Conservation (phyloP, 2,888 invertebrate genomes). For the Perizoma affinitatum region DNA sequence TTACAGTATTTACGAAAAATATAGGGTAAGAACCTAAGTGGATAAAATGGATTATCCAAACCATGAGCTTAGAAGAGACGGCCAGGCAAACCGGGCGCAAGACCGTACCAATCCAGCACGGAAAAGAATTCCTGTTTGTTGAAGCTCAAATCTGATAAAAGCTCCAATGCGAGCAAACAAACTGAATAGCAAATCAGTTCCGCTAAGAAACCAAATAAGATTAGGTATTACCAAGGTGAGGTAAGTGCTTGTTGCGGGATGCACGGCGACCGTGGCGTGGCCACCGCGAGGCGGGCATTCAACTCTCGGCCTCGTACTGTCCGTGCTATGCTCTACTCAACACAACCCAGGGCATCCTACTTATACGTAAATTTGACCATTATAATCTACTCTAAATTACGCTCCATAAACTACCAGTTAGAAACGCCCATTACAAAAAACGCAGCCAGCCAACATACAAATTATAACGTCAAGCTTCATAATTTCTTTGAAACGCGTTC, state of each 20-base stretch:
- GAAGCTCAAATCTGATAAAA: slow-evolving; percentile 24
- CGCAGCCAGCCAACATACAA: slow-evolving; percentile 21
- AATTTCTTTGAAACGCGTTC: slow-evolving; percentile 15
- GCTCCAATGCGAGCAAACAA: slow-evolving; percentile 45
- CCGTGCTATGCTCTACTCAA: slow-evolving; percentile 46
- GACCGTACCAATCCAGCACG: not conserved
- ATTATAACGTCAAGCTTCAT: slow-evolving; percentile 28
- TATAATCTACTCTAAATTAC: slow-evolving; percentile 35
- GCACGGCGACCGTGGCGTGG: slow-evolving; percentile 59
- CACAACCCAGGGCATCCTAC: slow-evolving; percentile 28
- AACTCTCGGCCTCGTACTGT: slow-evolving; percentile 66
- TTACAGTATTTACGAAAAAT: too few species aligned
- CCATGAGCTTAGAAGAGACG: not conserved
- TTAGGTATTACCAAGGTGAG: slow-evolving; percentile 72
- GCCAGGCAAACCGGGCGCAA: not conserved
- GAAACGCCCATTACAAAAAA: slow-evolving; percentile 29
- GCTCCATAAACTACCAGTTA: slow-evolving; percentile 31
- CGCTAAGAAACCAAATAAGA: slow-evolving; percentile 68
- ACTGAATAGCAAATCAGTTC: slow-evolving; percentile 60
- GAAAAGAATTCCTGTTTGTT: not conserved
- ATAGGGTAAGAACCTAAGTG: not conserved
- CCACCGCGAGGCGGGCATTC: slow-evolving; percentile 68
- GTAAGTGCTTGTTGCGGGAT: slow-evolving; percentile 67
- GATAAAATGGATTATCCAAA: not conserved
- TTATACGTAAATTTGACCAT: slow-evolving; percentile 28